These are phyloP conservation scores for Hippocampus barbouri DNA, from an alignment of 2,113 vertebrate genomes.

Conservation along the genomic window DNA sequence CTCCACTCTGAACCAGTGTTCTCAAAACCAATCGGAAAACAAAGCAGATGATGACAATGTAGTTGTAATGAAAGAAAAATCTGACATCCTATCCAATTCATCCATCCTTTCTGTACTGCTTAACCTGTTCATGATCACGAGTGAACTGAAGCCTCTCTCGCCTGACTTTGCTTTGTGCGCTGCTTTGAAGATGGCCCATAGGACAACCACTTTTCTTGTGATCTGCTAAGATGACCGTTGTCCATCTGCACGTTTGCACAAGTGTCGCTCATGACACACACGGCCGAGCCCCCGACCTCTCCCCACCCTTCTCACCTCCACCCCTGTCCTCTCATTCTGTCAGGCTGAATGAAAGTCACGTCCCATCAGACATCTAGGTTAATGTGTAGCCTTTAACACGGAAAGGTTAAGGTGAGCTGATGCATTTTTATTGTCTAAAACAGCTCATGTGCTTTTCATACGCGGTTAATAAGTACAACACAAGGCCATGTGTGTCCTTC, in stretches of 20 bases:
- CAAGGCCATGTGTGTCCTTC: not conserved
- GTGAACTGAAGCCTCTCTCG: too few relatives aligned
- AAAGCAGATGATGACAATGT: too few relatives aligned
- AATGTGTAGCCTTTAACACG: slow-evolving; percentile 57
- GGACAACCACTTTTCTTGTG: too few relatives aligned
- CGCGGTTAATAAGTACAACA: slow-evolving; percentile 53
- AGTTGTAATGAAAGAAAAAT: too few relatives aligned
- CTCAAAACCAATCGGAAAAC: too few relatives aligned
- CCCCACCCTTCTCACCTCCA: slow-evolving; percentile 34
- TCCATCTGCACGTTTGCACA: slow-evolving; percentile 50
- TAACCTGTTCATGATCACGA: too few relatives aligned
- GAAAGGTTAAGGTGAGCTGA: slow-evolving; percentile 32
- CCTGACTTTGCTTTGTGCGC: too few relatives aligned
- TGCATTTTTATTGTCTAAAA: slow-evolving; percentile 19
- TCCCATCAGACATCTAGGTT: slow-evolving; percentile 42
- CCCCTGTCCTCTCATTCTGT: slow-evolving; percentile 29
- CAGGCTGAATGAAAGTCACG: slow-evolving; percentile 51
- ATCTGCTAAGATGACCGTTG: slow-evolving; percentile 21
- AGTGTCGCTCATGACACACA: slow-evolving; percentile 48
- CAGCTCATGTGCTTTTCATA: slow-evolving; percentile 37
- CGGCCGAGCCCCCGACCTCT: slow-evolving; percentile 28
- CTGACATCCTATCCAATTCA: too few relatives aligned
- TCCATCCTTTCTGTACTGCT: too few relatives aligned
- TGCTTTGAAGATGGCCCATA: too few relatives aligned
- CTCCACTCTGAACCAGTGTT: too few relatives aligned